These are phyloP conservation scores for Meriones psammophilus DNA, from an alignment of 2,797 vertebrate species.

Conservation along the genomic window DNA sequence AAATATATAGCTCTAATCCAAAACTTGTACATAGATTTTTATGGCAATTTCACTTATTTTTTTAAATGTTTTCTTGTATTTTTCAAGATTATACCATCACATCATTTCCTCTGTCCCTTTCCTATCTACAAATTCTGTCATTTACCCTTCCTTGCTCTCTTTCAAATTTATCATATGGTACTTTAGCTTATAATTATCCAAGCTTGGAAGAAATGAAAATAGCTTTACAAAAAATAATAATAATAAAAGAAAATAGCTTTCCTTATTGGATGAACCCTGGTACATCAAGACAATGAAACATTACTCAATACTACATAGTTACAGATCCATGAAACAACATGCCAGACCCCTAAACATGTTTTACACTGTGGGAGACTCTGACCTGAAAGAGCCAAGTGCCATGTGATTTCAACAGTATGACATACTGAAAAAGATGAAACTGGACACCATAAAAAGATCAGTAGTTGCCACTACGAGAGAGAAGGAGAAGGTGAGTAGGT, in stretches of 20 bases:
- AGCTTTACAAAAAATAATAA: neutral
- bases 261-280: neutral
- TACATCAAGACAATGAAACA: neutral
- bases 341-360: neutral
- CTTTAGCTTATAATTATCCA: conserved; percentile 9
- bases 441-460: neutral
- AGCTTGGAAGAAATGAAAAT: neutral
- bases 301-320: neutral
- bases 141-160: neutral
- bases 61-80: neutral
- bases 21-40: neutral
- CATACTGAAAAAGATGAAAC: conserved; percentile 15
- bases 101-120: neutral
- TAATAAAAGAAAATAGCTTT: neutral
- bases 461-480: neutral
- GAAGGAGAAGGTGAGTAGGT: neutral
- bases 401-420: neutral
- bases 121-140: neutral
- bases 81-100: neutral
- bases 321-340: neutral
- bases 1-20: neutral
- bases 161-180: neutral
- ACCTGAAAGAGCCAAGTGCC: neutral
- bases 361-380: neutral
- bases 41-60: neutral